phyloP scores from a whole-genome alignment of 2,797 vertebrate genomes.

The Sebastes nivosus region DNA sequence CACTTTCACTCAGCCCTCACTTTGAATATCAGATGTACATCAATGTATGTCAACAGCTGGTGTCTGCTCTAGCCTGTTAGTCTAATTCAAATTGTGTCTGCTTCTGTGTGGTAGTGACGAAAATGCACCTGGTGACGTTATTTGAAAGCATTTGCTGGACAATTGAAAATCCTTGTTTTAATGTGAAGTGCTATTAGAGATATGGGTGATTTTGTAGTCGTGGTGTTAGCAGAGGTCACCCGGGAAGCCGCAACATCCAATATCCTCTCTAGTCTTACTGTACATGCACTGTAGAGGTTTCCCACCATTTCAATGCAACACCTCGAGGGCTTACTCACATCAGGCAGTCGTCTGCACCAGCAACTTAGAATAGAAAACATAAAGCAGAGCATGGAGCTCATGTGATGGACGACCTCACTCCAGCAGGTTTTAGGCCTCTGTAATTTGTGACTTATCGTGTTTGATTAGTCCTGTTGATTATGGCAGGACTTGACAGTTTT shows the following conservation, averaged over 20 bases:
- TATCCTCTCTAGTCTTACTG: neutral
- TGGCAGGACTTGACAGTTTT: neutral
- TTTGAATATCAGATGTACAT: conserved; percentile 70
- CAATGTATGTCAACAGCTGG: neutral
- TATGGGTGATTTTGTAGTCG: neutral
- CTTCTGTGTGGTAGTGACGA: neutral
- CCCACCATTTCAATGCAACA: neutral
- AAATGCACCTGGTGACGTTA: neutral
- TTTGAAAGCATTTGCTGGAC: neutral
- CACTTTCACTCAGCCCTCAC: conserved; percentile 1
- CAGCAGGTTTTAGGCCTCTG: neutral
- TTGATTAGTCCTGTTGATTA: neutral
- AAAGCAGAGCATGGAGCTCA: neutral
- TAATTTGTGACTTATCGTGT: neutral
- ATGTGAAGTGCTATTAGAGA: neutral
- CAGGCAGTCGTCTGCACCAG: neutral
- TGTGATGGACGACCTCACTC: neutral
- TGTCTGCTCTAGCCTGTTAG: neutral
- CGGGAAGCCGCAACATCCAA: neutral
- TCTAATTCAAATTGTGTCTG: conserved; percentile 11
- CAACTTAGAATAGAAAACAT: neutral
- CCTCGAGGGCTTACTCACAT: neutral
- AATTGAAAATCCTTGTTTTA: neutral
- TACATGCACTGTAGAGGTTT: neutral
- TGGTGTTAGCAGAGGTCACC: neutral